These are phyloP conservation scores for Drosophila lini DNA, from an alignment of 1,140 invertebrate species.

Conservation along the genomic window DNA sequence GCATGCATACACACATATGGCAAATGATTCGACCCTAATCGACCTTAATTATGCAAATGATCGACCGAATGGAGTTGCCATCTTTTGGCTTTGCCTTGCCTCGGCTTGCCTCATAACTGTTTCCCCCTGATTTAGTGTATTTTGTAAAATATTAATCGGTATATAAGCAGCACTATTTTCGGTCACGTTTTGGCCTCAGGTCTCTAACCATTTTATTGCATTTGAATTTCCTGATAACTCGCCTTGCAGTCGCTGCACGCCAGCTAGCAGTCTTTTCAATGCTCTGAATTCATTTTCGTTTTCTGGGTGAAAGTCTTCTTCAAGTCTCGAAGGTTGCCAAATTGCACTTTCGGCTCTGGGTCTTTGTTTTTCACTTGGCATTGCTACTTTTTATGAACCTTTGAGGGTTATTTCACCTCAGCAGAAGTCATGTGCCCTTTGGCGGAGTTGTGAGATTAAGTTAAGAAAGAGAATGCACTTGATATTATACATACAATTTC, in stretches of 20 bases:
- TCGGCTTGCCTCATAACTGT: slow-evolving; percentile 65
- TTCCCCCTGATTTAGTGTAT: slow-evolving; percentile 30
- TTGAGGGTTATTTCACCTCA: slow-evolving; percentile 35
- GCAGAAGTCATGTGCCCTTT: slow-evolving; percentile 41
- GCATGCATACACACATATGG: slow-evolving; percentile 38
- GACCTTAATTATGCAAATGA: slow-evolving; percentile 79
- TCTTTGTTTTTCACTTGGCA: slow-evolving; percentile 1
- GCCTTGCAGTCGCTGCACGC: slow-evolving; percentile 32
- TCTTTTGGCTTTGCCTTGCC: slow-evolving; percentile 25
- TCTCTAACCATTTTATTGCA: slow-evolving; percentile 2
- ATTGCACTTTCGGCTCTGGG: slow-evolving; percentile 43
- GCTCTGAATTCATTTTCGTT: slow-evolving; percentile 30
- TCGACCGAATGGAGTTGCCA: slow-evolving; percentile 26
- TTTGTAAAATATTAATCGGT: slow-evolving; percentile 46
- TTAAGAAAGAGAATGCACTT: background rate
- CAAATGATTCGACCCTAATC: slow-evolving; percentile 69
- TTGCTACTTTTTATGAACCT: slow-evolving; percentile 20
- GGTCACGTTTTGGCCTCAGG: slow-evolving; percentile 18
- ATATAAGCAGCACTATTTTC: slow-evolving; percentile 17
- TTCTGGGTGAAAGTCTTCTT: slow-evolving; percentile 62
- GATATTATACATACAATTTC: no score
- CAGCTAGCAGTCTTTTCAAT: slow-evolving; percentile 10
- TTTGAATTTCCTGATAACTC: slow-evolving; percentile 35
- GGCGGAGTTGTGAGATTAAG: slow-evolving; percentile 6
- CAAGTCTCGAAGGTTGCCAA: slow-evolving; percentile 55